Base-by-base conservation (phyloP, 2,888 invertebrate genomes). In the Meloe dianella region DNA sequence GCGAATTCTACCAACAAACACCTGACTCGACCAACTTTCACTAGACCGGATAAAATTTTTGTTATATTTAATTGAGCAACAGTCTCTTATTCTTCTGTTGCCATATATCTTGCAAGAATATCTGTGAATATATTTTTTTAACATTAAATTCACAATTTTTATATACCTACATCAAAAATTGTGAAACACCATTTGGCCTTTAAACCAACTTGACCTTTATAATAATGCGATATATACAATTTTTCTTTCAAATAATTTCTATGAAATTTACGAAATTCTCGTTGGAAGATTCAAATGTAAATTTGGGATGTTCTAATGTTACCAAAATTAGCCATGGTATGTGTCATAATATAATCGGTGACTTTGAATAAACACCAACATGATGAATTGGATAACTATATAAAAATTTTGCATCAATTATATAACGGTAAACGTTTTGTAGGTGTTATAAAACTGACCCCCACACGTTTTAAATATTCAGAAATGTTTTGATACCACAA, bases 381-480 rank as follows among this genome's bases (percentile, higher is more conserved):
- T 27, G 54, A 22, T n/a, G 14, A 60, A 60, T 60, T 60, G 12
- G 7, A 17, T 38, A 35, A 17, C 35, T n/a, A 60, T 30, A 3
- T 3, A 3, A 60, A 3, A 60, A 38, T 35, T 60, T 60, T 60
- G 27, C 27, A 60, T 24, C 10, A 22, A 60, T 60, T 60, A 30
- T 30, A 60, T 60, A 60, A 60, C 60, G n/a, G 60, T 60, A 17
- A 35, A 38, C 1, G 38, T 41, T 38, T n/a, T 20, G 60, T 60
- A 38, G 35, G 60, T 6, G 41, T 35, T 35, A 2, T 10, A 20
- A 41, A 38, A 35, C 24, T 60, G 60, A 60, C 60, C 60, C 60
- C 60, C 60, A 60, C 60, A 60, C 60, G 35, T n/a, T 14, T 54
- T 54, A 27, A n/a, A 54, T 27, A 60, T 60, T 60, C 60, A 9